Conservation (phyloP, 2,113 vertebrate species). For the Tyrannus savana region DNA sequence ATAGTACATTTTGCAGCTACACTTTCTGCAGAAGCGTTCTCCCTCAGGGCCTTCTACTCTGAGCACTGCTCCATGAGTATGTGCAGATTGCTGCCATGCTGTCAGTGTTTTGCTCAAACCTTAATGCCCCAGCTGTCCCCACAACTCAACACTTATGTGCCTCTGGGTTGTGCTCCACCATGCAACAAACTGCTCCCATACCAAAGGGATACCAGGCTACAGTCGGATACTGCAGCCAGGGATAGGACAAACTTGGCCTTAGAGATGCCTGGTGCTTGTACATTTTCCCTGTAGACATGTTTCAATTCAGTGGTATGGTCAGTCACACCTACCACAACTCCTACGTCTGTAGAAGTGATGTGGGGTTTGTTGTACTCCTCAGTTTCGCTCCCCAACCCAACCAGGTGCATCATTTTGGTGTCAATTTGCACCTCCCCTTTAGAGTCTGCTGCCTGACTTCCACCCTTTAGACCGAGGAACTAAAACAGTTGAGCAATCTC, state of each 20-base stretch:
- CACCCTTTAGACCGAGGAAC: not conserved
- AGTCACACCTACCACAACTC: not conserved
- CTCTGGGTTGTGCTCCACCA: not conserved
- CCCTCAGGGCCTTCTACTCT: not conserved
- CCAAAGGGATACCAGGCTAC: not conserved
- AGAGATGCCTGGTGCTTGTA: not conserved
- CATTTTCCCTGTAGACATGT: not conserved
- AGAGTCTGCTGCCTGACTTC: not conserved
- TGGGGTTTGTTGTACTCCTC: not conserved
- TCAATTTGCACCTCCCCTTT: not conserved
- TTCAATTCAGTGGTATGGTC: not conserved
- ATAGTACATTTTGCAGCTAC: not conserved
- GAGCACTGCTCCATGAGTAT: fast-evolving
- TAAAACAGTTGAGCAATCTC: not conserved
- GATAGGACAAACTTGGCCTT: not conserved
- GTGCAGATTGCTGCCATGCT: not conserved
- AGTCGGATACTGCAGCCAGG: not conserved
- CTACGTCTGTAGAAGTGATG: not conserved
- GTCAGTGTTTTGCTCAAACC: not conserved
- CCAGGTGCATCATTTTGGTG: not conserved
- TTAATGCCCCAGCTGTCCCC: not conserved
- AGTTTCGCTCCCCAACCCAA: not conserved
- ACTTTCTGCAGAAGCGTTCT: not conserved
- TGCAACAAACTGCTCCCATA: not conserved
- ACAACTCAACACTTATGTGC: too few relatives aligned